phyloP scores from a whole-genome alignment of 30 jellyfish, hydroid and myxozoan genomes.

The Mastigias papua region DNA sequence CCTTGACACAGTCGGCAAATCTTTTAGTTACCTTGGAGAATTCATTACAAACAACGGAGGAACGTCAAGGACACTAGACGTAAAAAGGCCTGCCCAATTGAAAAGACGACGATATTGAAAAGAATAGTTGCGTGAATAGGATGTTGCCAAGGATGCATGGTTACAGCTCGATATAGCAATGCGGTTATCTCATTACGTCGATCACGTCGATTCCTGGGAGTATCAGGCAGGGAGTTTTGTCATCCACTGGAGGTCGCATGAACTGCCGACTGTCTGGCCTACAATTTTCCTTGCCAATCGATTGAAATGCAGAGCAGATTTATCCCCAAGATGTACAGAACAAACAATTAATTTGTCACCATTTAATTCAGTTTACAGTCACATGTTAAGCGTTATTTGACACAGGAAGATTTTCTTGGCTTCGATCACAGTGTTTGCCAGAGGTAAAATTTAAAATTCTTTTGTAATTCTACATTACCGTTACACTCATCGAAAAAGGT shows the following conservation, averaged over 20 bases:
- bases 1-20: slow-evolving; percentile 32
- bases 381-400: too few relatives aligned
- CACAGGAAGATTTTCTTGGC: too few relatives aligned
- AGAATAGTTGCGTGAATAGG: slow-evolving; percentile 26
- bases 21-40: background rate
- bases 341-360: too few relatives aligned
- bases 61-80: background rate
- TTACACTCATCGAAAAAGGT: too few relatives aligned
- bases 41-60: slow-evolving; percentile 11
- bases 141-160: slow-evolving; percentile 51
- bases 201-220: background rate
- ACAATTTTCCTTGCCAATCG: background rate
- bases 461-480: too few relatives aligned
- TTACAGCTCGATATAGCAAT: slow-evolving; percentile 29
- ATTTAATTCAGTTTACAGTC: too few relatives aligned
- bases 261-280: background rate
- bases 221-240: background rate
- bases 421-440: too few relatives aligned
- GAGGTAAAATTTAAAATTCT: too few relatives aligned
- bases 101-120: background rate
- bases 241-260: background rate
- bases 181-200: slow-evolving; percentile 11
- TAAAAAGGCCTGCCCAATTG: background rate
- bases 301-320: background rate
- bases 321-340: too few relatives aligned